Evolutionary conservation across 2,113 vertebrate species (phyloP).

Genomic region (Cyprinus carpio): DNA sequence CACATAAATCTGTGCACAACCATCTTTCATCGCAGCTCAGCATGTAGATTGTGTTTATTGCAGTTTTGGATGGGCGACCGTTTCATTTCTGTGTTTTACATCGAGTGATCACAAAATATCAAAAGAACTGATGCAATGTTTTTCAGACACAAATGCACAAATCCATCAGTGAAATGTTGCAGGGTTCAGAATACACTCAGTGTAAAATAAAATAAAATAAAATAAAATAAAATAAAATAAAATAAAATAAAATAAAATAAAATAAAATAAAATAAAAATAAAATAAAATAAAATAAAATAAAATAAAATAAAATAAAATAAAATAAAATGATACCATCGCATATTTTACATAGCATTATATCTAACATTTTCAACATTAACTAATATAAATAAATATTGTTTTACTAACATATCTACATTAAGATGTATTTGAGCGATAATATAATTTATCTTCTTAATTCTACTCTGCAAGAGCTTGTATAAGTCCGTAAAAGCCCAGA

Average conservation of each 20-base stretch:
- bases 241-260: not conserved
- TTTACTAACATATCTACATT: not conserved
- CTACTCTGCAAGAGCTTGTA: conserved; percentile 8
- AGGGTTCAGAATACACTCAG: not conserved
- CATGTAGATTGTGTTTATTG: not conserved
- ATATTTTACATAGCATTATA: not conserved
- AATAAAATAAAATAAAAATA: not conserved
- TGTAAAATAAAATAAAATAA: not conserved
- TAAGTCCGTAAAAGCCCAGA: not conserved
- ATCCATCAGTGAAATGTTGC: not conserved
- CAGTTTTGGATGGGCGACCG: not conserved
- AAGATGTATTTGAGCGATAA: not conserved
- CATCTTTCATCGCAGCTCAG: not conserved
- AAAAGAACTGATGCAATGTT: not conserved
- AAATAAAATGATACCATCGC: not conserved
- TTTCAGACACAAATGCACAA: not conserved
- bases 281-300: not conserved
- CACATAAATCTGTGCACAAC: not conserved
- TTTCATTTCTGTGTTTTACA: not conserved
- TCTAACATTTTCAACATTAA: not conserved
- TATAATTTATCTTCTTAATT: not conserved
- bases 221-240: not conserved
- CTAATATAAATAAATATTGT: conserved; percentile 7
- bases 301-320: not conserved
- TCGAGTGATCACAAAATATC: not conserved